These are phyloP conservation scores for Luidia sarsii DNA, from an alignment of 53 echinoderm and acorn worm species.

Conservation along the genomic window DNA sequence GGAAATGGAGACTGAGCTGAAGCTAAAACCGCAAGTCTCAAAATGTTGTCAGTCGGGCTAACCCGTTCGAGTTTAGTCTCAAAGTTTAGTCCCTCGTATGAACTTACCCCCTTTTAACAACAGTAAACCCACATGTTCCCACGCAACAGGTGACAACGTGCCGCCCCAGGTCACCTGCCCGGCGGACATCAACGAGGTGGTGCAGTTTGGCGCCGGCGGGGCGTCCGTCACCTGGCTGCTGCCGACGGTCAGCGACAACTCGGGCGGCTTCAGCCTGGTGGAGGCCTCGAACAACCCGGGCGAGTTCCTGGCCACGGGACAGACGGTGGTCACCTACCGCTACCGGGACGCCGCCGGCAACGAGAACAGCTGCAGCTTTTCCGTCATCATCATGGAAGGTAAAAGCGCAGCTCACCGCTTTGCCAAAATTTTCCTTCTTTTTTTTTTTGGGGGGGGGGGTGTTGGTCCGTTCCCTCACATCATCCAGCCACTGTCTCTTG, in stretches of 20 bases:
- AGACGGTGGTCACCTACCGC: constrained; percentile 64
- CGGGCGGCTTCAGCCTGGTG: constrained; percentile 50
- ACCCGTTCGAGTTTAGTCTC: too few species aligned
- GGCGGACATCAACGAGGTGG: constrained; percentile 36
- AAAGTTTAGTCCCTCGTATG: too few species aligned
- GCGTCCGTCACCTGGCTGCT: constrained; percentile 42
- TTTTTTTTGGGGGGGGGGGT: too few species aligned
- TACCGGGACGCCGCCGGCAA: constrained; percentile 74
- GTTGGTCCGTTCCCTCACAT: too few species aligned
- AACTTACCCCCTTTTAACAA: too few species aligned
- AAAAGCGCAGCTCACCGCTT: too few species aligned
- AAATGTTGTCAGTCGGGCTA: too few species aligned
- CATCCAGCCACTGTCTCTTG: too few species aligned
- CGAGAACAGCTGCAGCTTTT: constrained; percentile 57
- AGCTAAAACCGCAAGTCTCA: too few species aligned
- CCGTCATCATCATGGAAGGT: constrained; percentile 66
- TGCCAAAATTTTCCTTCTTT: too few species aligned
- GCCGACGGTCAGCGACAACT: constrained; percentile 70
- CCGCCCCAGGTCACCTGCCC: constrained; percentile 51
- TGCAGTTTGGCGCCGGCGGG: constrained; percentile 53
- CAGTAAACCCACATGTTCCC: too few species aligned
- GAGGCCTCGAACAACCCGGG: constrained; percentile 49
- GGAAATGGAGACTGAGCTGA: too few species aligned
- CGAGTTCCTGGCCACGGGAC: constrained; percentile 63
- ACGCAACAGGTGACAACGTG: constrained; percentile 22